A percentile compares a stretch with the other conserved stretches of the same genome.
phyloP scores from a whole-genome alignment of 2,888 invertebrate genomes.

The Caprella mutica region DNA sequence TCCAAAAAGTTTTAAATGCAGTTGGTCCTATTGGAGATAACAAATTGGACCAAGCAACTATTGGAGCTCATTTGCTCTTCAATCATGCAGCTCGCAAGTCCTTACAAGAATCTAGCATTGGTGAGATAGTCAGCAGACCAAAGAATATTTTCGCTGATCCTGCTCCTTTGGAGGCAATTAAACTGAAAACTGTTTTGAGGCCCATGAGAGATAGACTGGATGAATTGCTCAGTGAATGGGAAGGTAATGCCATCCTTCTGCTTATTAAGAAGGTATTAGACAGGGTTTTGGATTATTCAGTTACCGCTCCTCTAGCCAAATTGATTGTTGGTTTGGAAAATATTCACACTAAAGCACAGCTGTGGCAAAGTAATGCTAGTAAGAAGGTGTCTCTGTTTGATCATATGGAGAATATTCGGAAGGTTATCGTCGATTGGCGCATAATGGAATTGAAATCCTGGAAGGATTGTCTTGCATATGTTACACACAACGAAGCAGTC shows the following conservation, averaged over 20 bases:
- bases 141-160: slow-evolving; percentile 73
- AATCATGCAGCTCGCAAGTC: slow-evolving; percentile 17
- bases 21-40: slow-evolving; percentile 30
- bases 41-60: slow-evolving; percentile 32
- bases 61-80: slow-evolving; percentile 28
- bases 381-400: slow-evolving; percentile 64
- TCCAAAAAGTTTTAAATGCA: slow-evolving; percentile 13
- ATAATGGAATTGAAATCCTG: slow-evolving; percentile 77
- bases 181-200: slow-evolving; percentile 58
- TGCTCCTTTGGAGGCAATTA: slow-evolving; percentile 63
- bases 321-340: slow-evolving; percentile 84
- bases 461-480: slow-evolving; percentile 65
- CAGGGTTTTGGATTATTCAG: slow-evolving; percentile 50
- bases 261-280: slow-evolving; percentile 45
- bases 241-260: slow-evolving; percentile 75
- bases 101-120: slow-evolving; percentile 10
- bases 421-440: slow-evolving; percentile 79
- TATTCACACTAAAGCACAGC: slow-evolving; percentile 58
- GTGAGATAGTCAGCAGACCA: slow-evolving; percentile 24
- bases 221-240: slow-evolving; percentile 64
- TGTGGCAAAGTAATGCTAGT: slow-evolving; percentile 88
- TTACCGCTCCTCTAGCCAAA: slow-evolving; percentile 70
- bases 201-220: slow-evolving; percentile 52
- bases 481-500: slow-evolving; percentile 48
- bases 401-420: slow-evolving; percentile 60